These are phyloP conservation scores for Rhea americana DNA, from an alignment of 2,113 vertebrate species.

Conservation along the genomic window DNA sequence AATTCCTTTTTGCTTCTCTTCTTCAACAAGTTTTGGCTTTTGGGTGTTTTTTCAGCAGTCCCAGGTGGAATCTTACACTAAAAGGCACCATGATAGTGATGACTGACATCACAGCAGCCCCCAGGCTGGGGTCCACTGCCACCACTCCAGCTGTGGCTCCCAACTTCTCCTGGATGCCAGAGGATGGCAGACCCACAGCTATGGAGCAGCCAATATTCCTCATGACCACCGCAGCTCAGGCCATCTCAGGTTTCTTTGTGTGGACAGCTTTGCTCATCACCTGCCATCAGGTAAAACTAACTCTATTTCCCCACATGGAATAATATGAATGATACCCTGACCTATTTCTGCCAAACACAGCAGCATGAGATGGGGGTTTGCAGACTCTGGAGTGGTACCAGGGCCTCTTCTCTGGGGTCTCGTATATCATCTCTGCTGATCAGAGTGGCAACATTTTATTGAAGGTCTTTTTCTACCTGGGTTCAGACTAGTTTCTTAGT, in stretches of 20 bases:
- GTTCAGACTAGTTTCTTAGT: neutral
- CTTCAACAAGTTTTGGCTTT: neutral
- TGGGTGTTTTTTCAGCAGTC: neutral
- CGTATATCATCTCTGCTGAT: neutral
- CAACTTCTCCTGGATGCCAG: slow-evolving; percentile 82
- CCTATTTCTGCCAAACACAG: neutral
- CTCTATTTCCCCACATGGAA: neutral
- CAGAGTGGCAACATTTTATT: neutral
- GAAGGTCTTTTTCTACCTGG: neutral
- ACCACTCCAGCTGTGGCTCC: slow-evolving; percentile 75
- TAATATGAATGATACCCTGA: neutral
- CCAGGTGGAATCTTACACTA: slow-evolving; percentile 18
- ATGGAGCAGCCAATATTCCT: slow-evolving; percentile 90
- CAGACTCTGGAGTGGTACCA: neutral
- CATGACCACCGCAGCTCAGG: slow-evolving; percentile 92
- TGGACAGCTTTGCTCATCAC: slow-evolving; percentile 96
- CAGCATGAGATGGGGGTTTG: neutral
- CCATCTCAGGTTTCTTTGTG: slow-evolving; percentile 93
- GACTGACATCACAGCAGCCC: slow-evolving; percentile 70
- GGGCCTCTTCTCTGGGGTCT: neutral
- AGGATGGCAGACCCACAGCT: slow-evolving; percentile 81
- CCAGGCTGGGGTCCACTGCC: slow-evolving; percentile 57
- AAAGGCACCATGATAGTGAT: slow-evolving; percentile 75
- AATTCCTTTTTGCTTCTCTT: slow-evolving; percentile 17
- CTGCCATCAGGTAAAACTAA: slow-evolving; percentile 90